Evolutionary conservation across 2,113 vertebrate species (phyloP).

Genomic region (Panurus biarmicus): DNA sequence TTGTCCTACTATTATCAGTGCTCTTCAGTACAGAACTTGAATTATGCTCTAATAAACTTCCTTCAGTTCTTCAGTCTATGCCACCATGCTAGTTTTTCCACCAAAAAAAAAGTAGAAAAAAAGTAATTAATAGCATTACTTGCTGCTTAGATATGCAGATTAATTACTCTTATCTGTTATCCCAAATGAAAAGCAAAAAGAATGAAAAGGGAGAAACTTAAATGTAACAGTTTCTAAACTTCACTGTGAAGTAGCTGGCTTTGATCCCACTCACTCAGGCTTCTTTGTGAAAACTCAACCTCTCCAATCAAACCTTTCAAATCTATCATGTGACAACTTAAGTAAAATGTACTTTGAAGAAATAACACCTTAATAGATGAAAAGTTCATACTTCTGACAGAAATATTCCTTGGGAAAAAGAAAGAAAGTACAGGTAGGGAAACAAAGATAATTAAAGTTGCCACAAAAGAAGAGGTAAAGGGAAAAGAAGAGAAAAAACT

Average conservation of each 20-base stretch:
- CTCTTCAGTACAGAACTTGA: neutral
- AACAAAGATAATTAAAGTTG: neutral
- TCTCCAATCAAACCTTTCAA: neutral
- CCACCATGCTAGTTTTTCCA: neutral
- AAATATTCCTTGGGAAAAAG: neutral
- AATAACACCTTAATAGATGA: neutral
- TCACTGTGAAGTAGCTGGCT: neutral
- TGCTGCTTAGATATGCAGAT: neutral
- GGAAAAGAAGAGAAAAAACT: neutral
- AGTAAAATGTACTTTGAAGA: neutral
- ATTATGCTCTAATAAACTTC: neutral
- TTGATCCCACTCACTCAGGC: neutral
- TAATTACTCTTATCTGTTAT: neutral
- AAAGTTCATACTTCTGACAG: neutral
- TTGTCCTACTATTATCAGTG: neutral
- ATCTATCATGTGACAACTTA: accelerated
- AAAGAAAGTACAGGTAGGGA: neutral
- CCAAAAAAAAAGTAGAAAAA: neutral
- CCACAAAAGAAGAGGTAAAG: neutral
- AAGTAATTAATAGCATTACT: neutral
- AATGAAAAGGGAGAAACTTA: neutral
- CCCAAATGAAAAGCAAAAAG: neutral
- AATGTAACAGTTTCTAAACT: neutral
- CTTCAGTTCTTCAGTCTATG: neutral
- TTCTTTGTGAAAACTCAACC: neutral